Evolutionary conservation across 2,797 vertebrate species (phyloP).

Genomic region (Anguilla anguilla): DNA sequence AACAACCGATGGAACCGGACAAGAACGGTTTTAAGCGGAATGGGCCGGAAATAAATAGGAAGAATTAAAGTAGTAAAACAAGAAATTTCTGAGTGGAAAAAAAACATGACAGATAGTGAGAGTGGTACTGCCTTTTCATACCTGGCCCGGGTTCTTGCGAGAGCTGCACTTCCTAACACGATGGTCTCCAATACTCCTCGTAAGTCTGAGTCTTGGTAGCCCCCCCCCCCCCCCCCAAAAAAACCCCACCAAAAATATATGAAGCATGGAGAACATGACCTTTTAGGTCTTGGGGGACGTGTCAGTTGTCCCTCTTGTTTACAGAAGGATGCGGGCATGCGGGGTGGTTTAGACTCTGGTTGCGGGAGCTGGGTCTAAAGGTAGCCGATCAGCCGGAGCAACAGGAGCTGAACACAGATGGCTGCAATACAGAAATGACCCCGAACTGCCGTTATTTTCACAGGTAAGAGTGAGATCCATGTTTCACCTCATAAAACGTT

Average conservation of each 20-base stretch:
- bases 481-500: conserved; percentile 80
- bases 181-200: neutral
- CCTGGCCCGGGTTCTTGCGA: neutral
- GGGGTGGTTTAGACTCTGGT: conserved; percentile 41
- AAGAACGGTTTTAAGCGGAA: neutral
- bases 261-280: conserved; percentile 36
- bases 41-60: neutral
- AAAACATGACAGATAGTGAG: neutral
- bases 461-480: conserved; percentile 68
- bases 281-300: conserved; percentile 42
- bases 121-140: neutral
- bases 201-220: neutral
- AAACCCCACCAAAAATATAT: conserved; percentile 44
- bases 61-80: neutral
- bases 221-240: too few species aligned
- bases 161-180: neutral
- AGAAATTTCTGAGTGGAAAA: neutral
- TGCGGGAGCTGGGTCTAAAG: conserved; percentile 23
- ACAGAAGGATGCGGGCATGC: conserved; percentile 25
- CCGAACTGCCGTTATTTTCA: conserved; percentile 62
- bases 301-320: conserved; percentile 32
- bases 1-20: neutral
- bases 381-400: conserved; percentile 36
- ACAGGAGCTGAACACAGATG: conserved; percentile 52
- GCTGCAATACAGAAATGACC: conserved; percentile 54